Evolutionary conservation across 2,797 vertebrate genomes (phyloP), one percentile per base, ranked within the genome.

Genomic region (Chromobotia macracanthus): DNA sequence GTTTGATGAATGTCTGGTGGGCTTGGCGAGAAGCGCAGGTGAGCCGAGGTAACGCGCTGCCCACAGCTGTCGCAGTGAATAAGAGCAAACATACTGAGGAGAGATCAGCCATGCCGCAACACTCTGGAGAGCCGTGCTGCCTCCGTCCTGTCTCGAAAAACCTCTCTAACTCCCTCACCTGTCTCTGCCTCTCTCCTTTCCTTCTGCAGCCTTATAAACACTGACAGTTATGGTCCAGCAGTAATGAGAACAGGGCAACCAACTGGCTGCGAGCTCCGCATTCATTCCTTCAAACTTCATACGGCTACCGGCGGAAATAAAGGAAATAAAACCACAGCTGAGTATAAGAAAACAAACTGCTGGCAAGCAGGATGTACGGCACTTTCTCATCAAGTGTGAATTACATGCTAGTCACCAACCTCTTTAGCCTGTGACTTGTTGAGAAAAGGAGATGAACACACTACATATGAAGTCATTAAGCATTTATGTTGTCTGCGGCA

Each of bases 11-110:
- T 92, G 89, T 87, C 89, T 90, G 87, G 83, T 85, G 84, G 89
- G 88, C 87, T 89, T 88, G 84, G 79, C 84, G 86, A 89, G 85
- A 87, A 91, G 84, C 87, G 87, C 82, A 87, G 89, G 86, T 87
- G 88, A 75, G 87, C 89, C 86, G 83, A 87, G 87, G 85, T 87
- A 84, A 79, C 7, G 74, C 88, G 90, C 87, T 91, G 90, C 90
- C 89, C 90, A 91, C 90, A 92, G 90, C 91, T 92, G 92, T 94
- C 91, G 90, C 79, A 53, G 87, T 85, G 90, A 90, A 93, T 93
- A 88, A 91, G 91, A 85, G 90, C 89, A 91, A 93, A 92, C 91
- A 94, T 89, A 86, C 87, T 88, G 89, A 93, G 89, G 87, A 87
- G 86, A 87, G 90, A 85, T 84, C 88, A 87, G 83, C 82, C 88